A percentile compares a stretch with the other conserved stretches of the same genome.
These are phyloP conservation scores for Ciona savignyi DNA, from an alignment of 23 tunicate genomes.

Conservation along the genomic window DNA sequence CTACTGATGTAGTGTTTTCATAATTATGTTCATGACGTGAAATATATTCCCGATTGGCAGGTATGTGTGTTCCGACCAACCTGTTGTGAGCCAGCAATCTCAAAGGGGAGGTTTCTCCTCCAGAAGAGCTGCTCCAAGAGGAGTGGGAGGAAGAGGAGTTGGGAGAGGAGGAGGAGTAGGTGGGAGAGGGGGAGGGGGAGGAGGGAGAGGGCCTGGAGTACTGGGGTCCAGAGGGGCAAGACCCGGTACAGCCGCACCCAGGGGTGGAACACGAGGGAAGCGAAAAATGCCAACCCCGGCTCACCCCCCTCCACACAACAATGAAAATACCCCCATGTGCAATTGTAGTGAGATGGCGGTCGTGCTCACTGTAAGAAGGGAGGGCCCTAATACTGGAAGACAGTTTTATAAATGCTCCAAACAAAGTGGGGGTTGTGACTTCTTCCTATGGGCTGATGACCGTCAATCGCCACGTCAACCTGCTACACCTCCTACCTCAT, in stretches of 20 bases:
- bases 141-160: not conserved
- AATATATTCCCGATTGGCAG: too few species aligned
- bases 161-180: not conserved
- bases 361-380: constrained; percentile 61
- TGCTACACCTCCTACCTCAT: too few species aligned
- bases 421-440: constrained; percentile 46
- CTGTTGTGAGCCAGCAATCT: too few species aligned
- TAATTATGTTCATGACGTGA: too few species aligned
- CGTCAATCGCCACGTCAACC: not conserved
- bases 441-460: constrained; percentile 78
- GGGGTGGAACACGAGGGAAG: not conserved
- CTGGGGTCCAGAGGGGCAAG: not conserved
- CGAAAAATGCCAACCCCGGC: too few species aligned
- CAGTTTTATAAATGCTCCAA: constrained; percentile 59
- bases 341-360: constrained; percentile 40
- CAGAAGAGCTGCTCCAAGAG: not conserved
- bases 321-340: constrained; percentile 8
- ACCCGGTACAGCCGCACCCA: not conserved
- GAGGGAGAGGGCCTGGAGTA: not conserved
- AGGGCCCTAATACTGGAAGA: constrained; percentile 78
- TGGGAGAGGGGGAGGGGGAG: constrained; percentile 22
- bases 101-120: too few species aligned
- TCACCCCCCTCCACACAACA: not conserved
- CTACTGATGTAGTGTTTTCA: too few species aligned
- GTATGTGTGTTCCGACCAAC: too few species aligned